Conservation (phyloP, 2,888 invertebrate species). For the Campaea margaritaria region DNA sequence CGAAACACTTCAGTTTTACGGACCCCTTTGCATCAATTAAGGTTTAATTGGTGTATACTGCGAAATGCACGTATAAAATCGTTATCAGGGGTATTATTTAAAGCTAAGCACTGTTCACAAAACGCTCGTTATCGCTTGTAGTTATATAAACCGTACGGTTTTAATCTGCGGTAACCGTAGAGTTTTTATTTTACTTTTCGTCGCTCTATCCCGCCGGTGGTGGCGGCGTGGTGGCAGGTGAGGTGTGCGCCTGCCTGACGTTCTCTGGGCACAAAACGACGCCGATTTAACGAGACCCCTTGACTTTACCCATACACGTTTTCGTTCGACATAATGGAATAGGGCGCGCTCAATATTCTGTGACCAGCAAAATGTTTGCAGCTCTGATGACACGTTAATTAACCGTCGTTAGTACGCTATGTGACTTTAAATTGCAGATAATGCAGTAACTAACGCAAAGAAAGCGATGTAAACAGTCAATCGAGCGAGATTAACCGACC, state of each 20-base stretch:
- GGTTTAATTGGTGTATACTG: constrained; percentile 36
- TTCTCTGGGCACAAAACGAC: constrained; percentile 40
- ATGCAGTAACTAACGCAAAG: constrained; percentile 21
- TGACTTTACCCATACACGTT: constrained; percentile 17
- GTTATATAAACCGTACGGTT: constrained; percentile 29
- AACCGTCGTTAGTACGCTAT: constrained; percentile 16
- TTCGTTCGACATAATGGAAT: constrained; percentile 16
- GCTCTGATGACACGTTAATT: constrained; percentile 13
- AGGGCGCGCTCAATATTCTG: constrained; percentile 2
- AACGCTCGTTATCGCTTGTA: constrained; percentile 38
- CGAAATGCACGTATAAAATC: constrained; percentile 34
- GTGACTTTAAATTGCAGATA: constrained; percentile 17
- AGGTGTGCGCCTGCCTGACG: constrained; percentile 30
- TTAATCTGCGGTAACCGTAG: constrained; percentile 35
- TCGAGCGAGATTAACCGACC: constrained; percentile 34
- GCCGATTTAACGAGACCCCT: constrained; percentile 47
- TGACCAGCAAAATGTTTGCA: neutral
- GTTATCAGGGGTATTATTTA: constrained; percentile 37
- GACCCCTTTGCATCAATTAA: constrained; percentile 32
- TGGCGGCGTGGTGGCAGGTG: constrained; percentile 47
- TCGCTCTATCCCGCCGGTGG: constrained; percentile 34
- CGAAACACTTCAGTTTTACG: constrained; percentile 24
- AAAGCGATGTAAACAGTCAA: constrained; percentile 32
- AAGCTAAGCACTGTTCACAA: constrained; percentile 35
- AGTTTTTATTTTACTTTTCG: constrained; percentile 42